phyloP scores from a whole-genome alignment of 1,140 invertebrate species.

The Triops longicaudatus region DNA sequence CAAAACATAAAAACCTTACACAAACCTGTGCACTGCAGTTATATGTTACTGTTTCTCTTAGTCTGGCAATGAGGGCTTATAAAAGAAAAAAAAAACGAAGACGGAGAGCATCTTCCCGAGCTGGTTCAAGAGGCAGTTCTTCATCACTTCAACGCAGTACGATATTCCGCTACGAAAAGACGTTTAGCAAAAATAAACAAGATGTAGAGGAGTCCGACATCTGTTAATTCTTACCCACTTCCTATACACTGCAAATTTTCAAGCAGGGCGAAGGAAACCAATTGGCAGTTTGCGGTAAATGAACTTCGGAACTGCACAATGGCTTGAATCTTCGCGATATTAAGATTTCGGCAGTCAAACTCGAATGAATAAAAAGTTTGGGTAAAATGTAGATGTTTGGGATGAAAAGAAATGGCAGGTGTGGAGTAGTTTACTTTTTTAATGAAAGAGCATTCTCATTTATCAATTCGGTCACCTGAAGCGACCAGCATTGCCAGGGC shows the following conservation, averaged over 20 bases:
- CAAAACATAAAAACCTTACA: not conserved
- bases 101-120: not conserved
- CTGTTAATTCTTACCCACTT: not conserved
- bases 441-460: slow-evolving; percentile 37
- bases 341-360: not conserved
- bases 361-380: not conserved
- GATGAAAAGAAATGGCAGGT: slow-evolving; percentile 34
- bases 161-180: not conserved
- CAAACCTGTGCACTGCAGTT: not conserved
- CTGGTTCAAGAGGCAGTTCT: not conserved
- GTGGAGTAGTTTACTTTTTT: slow-evolving; percentile 40
- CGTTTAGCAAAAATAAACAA: not conserved
- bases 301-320: not conserved
- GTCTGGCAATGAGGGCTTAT: not conserved
- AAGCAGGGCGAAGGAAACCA: not conserved
- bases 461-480: slow-evolving; percentile 40
- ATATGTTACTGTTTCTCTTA: not conserved
- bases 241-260: not conserved
- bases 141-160: not conserved
- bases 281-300: not conserved
- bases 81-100: not conserved
- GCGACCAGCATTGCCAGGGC: slow-evolving; percentile 38
- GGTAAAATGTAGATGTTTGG: slow-evolving; percentile 34
- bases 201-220: not conserved
- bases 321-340: slow-evolving; percentile 7